Evolutionary conservation across 1,140 invertebrate species (phyloP).

Genomic region (Atta cephalotes): DNA sequence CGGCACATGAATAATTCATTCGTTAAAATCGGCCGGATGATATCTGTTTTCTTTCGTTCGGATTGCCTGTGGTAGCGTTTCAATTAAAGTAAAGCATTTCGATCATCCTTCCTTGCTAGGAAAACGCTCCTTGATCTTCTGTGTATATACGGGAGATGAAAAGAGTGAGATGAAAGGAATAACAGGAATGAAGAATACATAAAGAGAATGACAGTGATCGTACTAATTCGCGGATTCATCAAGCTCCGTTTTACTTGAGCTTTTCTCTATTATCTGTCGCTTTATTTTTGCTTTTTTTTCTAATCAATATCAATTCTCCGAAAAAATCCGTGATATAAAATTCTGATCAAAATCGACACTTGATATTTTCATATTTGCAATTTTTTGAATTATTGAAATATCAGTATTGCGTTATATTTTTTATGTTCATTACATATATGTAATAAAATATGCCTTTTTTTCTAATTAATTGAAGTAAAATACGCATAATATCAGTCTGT

Average conservation of each 20-base stretch:
- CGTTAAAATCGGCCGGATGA: constrained; percentile 9
- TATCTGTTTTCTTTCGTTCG: constrained; percentile 23
- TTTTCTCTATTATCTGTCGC: constrained; percentile 10
- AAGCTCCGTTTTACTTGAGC: constrained; percentile 42
- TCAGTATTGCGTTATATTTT: neutral
- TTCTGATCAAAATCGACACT: neutral
- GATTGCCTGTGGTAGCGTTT: constrained; percentile 5
- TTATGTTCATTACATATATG: neutral
- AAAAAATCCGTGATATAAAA: constrained; percentile 9
- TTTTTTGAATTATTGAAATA: neutral
- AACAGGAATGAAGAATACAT: neutral
- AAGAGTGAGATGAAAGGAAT: constrained; percentile 10
- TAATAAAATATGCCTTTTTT: neutral
- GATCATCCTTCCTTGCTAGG: constrained; percentile 3
- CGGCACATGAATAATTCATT: constrained; percentile 53
- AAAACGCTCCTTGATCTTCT: constrained; percentile 54
- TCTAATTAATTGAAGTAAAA: neutral
- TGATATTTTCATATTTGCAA: neutral
- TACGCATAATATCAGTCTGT: neutral
- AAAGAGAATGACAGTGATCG: constrained; percentile 1
- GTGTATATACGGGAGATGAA: neutral
- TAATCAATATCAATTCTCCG: neutral
- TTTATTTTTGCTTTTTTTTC: neutral
- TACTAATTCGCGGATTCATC: constrained; percentile 40
- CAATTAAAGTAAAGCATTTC: constrained; percentile 35